Conservation (phyloP, 2,888 invertebrate genomes). For the Microplitis manilae region DNA sequence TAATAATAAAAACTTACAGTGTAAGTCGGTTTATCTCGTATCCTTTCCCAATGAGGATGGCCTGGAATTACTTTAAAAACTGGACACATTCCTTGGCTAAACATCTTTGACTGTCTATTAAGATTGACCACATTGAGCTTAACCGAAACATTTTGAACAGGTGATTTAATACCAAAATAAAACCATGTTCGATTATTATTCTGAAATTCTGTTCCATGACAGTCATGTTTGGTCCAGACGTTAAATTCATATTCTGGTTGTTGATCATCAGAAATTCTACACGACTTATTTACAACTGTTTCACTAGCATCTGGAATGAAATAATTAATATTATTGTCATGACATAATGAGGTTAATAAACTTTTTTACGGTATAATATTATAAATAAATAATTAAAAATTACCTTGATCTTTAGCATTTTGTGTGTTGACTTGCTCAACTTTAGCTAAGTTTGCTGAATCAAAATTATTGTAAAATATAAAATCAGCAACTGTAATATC, state of each 20-base stretch:
- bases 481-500: constrained; percentile 81
- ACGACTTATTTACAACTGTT: constrained; percentile 37
- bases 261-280: constrained; percentile 68
- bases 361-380: constrained; percentile 73
- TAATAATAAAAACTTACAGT: constrained; percentile 73
- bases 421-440: constrained; percentile 80
- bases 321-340: constrained; percentile 18
- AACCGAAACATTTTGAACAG: constrained; percentile 75
- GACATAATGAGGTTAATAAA: background rate
- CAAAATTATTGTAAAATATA: constrained; percentile 89
- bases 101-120: constrained; percentile 92
- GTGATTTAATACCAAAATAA: constrained; percentile 85
- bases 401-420: constrained; percentile 60
- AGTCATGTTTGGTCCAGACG: constrained; percentile 92
- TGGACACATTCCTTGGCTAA: constrained; percentile 91
- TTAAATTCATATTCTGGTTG: constrained; percentile 86
- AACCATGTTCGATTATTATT: constrained; percentile 95
- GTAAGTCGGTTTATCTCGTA: constrained; percentile 84
- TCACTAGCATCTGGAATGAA: constrained; percentile 45
- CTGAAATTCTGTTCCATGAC: constrained; percentile 88
- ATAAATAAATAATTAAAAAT: constrained; percentile 50
- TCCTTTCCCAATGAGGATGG: constrained; percentile 87
- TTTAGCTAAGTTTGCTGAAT: constrained; percentile 89
- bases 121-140: constrained; percentile 89
- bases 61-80: constrained; percentile 84